These are phyloP conservation scores for western clawed frog (Xenopus tropicalis) DNA, from an alignment of 2,113 vertebrate species.

Conservation along the genomic window UCB_Xtro_10.0 CM004446.2:90869501-90870000, in stretches of 20 bases:
- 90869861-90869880: slow-evolving; percentile 46
- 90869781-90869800: slow-evolving; percentile 66
- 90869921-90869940: slow-evolving; percentile 49
- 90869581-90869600: slow-evolving; percentile 50
- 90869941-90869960: slow-evolving; percentile 45
- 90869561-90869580: slow-evolving; percentile 32
- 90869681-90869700: slow-evolving; percentile 39
- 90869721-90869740: slow-evolving; percentile 43
- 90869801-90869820: slow-evolving; percentile 49
- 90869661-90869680: slow-evolving; percentile 59
- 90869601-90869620: slow-evolving; percentile 13
- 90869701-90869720: slow-evolving; percentile 37
- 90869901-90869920: slow-evolving; percentile 46
- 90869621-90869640: slow-evolving; percentile 43
- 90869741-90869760: slow-evolving; percentile 61
- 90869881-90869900: slow-evolving; percentile 57
- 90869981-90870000: slow-evolving; percentile 58
- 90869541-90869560: neutral
- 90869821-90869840: slow-evolving; percentile 61
- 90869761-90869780: slow-evolving; percentile 58
- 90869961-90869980: slow-evolving; percentile 59
- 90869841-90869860: slow-evolving; percentile 52
- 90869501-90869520: slow-evolving; percentile 43
- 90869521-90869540: slow-evolving; percentile 16
- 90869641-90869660: slow-evolving; percentile 51